phyloP scores from a whole-genome alignment of 2,113 vertebrate species.

The Patagioenas fasciata region DNA sequence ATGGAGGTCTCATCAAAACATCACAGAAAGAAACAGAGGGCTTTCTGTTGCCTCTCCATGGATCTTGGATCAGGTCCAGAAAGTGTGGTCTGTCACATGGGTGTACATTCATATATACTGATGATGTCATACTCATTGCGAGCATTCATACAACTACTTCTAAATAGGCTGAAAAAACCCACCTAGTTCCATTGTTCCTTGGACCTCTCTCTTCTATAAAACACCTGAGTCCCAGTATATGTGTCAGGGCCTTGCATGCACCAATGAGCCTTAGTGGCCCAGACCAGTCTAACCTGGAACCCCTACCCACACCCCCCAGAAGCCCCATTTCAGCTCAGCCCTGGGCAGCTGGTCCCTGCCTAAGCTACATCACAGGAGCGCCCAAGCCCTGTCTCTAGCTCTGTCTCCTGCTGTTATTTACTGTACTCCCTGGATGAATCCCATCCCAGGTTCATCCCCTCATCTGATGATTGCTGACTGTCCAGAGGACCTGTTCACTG shows the following conservation, averaged over 20 bases:
- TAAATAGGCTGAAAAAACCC: neutral
- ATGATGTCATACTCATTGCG: neutral
- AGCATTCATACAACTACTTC: neutral
- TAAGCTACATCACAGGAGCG: neutral
- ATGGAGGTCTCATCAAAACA: neutral
- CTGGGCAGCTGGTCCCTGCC: neutral
- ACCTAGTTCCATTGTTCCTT: neutral
- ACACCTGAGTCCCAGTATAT: neutral
- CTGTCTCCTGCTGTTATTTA: neutral
- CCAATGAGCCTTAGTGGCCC: neutral
- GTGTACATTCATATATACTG: rapidly evolving
- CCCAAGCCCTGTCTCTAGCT: neutral
- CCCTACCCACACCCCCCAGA: neutral
- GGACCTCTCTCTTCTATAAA: neutral
- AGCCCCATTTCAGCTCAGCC: neutral
- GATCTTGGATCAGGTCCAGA: neutral
- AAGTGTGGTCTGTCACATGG: neutral
- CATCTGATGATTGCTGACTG: neutral
- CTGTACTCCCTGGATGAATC: neutral
- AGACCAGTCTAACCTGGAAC: neutral
- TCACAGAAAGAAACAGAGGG: neutral
- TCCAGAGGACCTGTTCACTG: neutral
- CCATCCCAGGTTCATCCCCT: neutral
- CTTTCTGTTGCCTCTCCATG: neutral
- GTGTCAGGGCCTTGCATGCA: neutral